A percentile compares a stretch with the other conserved stretches of the same genome.
These are phyloP conservation scores for Cariama cristata DNA, from an alignment of 2,113 vertebrate genomes.

Conservation along the genomic window DNA sequence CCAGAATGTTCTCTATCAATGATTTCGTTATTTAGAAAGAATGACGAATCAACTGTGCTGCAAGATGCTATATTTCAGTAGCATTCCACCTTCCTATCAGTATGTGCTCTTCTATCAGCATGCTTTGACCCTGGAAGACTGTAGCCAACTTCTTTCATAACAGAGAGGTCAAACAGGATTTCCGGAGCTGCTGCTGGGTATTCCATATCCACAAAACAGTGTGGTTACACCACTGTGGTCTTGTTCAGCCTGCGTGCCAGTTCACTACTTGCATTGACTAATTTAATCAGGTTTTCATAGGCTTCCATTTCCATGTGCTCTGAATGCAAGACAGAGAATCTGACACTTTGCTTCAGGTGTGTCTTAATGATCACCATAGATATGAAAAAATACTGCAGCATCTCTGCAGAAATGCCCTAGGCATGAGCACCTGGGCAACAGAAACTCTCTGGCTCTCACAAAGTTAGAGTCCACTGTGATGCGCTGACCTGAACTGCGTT, in stretches of 20 bases:
- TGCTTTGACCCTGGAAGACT: background rate
- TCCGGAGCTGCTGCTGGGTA: background rate
- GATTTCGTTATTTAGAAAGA: background rate
- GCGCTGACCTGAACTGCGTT: background rate
- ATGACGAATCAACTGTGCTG: background rate
- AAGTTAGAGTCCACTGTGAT: background rate
- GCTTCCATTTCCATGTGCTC: background rate
- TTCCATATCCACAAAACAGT: background rate
- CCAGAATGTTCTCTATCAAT: background rate
- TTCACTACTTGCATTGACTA: background rate
- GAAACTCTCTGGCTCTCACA: background rate
- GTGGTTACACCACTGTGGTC: background rate
- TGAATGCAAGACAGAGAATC: background rate
- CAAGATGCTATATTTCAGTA: background rate
- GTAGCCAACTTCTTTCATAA: background rate
- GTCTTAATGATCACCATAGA: background rate
- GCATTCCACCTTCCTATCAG: background rate
- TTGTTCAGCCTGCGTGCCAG: background rate
- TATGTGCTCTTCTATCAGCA: background rate
- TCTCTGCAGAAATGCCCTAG: background rate
- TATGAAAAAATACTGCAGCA: background rate
- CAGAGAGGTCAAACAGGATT: background rate
- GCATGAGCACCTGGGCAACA: background rate
- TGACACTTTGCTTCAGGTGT: background rate
- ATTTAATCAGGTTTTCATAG: background rate